Conservation (phyloP, 2,797 vertebrate genomes). For the Buphagus erythrorhynchus region DNA sequence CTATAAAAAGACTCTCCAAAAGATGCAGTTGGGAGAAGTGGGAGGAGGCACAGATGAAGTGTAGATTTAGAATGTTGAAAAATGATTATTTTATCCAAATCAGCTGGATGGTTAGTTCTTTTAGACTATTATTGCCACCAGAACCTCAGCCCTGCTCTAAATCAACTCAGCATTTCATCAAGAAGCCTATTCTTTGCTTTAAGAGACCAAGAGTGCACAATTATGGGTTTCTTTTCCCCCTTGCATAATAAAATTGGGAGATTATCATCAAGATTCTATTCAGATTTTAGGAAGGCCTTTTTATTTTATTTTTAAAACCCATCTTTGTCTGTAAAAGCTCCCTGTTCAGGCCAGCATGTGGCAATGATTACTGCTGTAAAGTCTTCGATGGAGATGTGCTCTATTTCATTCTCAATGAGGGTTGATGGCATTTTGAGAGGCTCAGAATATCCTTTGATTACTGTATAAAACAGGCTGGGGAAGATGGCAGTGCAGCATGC, state of each 20-base stretch:
- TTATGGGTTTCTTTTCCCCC: slow-evolving; percentile 72
- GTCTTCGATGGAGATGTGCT: slow-evolving; percentile 73
- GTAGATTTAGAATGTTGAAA: slow-evolving; percentile 67
- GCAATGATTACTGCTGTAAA: slow-evolving; percentile 74
- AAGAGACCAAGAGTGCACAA: slow-evolving; percentile 70
- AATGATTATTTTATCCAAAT: slow-evolving; percentile 71
- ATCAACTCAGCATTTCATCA: slow-evolving; percentile 73
- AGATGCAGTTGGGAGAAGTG: not conserved
- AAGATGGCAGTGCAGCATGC: slow-evolving; percentile 30
- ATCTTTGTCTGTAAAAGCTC: slow-evolving; percentile 72
- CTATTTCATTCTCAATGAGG: slow-evolving; percentile 80
- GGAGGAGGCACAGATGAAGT: slow-evolving; percentile 15
- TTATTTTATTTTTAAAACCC: slow-evolving; percentile 69
- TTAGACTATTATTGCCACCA: slow-evolving; percentile 50
- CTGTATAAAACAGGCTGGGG: slow-evolving; percentile 55
- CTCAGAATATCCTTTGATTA: slow-evolving; percentile 83
- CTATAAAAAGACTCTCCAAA: slow-evolving; percentile 50
- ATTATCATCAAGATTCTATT: slow-evolving; percentile 85
- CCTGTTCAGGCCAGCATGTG: slow-evolving; percentile 63
- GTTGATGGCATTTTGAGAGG: slow-evolving; percentile 81
- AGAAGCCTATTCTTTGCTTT: slow-evolving; percentile 71
- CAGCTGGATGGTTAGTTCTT: slow-evolving; percentile 60
- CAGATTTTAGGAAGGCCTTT: slow-evolving; percentile 73
- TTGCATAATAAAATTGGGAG: slow-evolving; percentile 70
- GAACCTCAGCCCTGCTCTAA: slow-evolving; percentile 50